A percentile compares a stretch with the other conserved stretches of the same genome.
Evolutionary conservation across 2,113 vertebrate genomes (phyloP).

Genomic region (Oenanthe melanoleuca): DNA sequence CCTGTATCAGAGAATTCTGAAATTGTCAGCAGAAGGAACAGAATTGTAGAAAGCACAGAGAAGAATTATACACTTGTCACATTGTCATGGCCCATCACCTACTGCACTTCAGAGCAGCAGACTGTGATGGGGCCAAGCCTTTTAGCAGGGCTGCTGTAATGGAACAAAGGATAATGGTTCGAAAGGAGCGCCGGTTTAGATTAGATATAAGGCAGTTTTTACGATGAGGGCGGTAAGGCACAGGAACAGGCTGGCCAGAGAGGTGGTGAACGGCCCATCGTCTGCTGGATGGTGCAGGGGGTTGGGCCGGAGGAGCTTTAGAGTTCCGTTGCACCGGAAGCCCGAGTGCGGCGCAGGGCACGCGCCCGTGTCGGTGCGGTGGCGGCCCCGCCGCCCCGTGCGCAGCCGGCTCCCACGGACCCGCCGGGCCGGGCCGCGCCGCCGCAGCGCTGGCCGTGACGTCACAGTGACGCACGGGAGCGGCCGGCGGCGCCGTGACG

Average conservation of each 20-base stretch:
- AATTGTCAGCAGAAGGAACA: background rate
- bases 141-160: too few relatives aligned
- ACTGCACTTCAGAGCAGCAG: background rate
- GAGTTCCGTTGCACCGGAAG: background rate
- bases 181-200: background rate
- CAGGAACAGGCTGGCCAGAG: too few relatives aligned
- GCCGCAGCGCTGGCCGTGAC: too few relatives aligned
- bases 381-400: too few relatives aligned
- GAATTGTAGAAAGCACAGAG: background rate
- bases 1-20: background rate
- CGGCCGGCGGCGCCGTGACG: too few relatives aligned
- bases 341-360: background rate
- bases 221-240: background rate
- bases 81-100: accelerated
- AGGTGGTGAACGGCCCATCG: background rate
- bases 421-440: too few relatives aligned
- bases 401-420: too few relatives aligned
- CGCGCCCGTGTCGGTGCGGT: background rate
- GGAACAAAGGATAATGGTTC: background rate
- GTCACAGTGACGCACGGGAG: too few relatives aligned
- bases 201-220: background rate
- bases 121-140: background rate
- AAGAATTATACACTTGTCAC: background rate
- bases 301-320: background rate
- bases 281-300: background rate